phyloP scores from a whole-genome alignment of 2,797 vertebrate genomes.

The Percopsis omiscomaycus region DNA sequence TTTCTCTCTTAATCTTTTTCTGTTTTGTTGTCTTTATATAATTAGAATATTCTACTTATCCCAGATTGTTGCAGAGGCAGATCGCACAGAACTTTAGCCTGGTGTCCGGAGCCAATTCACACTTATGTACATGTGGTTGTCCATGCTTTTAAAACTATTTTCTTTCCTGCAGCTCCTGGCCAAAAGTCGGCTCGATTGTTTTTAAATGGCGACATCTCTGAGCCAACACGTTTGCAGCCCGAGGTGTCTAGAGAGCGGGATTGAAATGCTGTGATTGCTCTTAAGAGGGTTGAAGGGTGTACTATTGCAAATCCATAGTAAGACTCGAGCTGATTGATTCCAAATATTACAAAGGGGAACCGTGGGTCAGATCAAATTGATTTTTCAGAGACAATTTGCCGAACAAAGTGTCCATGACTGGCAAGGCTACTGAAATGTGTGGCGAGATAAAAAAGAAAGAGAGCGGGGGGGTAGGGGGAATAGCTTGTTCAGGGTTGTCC shows the following conservation, averaged over 20 bases:
- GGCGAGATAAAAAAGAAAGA: neutral
- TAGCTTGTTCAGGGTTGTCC: conserved; percentile 23
- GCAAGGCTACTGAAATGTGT: conserved; percentile 21
- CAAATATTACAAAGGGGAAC: conserved; percentile 64
- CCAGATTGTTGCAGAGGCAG: too few species aligned
- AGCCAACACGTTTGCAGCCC: conserved; percentile 46
- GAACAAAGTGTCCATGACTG: conserved; percentile 33
- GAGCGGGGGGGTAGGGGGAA: conserved; percentile 9
- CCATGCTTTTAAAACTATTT: conserved; percentile 50
- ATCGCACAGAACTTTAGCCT: neutral
- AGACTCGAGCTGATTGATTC: conserved; percentile 69
- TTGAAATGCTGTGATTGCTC: conserved; percentile 64
- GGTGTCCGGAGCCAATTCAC: neutral
- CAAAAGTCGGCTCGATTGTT: conserved; percentile 46
- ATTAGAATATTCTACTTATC: neutral
- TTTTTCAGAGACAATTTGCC: conserved; percentile 60
- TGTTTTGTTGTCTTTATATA: neutral
- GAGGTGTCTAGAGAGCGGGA: conserved; percentile 53
- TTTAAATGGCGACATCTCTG: conserved; percentile 66
- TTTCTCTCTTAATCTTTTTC: neutral
- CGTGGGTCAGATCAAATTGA: conserved; percentile 61
- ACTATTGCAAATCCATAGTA: conserved; percentile 69
- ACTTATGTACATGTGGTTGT: conserved; percentile 24
- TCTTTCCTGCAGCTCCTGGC: conserved; percentile 39
- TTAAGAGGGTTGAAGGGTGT: conserved; percentile 65